These are phyloP conservation scores for Falco novaeseelandiae DNA, from an alignment of 2,797 vertebrate genomes.

Conservation along the genomic window DNA sequence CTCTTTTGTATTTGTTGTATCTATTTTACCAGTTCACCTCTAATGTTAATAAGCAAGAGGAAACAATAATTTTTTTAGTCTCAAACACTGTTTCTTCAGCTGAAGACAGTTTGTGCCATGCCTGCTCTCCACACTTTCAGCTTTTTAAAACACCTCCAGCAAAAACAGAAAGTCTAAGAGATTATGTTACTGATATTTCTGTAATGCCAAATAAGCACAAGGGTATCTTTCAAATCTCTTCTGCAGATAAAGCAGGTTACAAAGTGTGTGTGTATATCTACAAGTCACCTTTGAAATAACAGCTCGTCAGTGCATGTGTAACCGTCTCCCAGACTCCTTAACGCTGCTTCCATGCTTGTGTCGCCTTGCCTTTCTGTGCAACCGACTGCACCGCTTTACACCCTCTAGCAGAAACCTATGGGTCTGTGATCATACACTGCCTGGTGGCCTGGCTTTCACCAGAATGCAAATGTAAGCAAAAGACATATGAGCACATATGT, in stretches of 20 bases:
- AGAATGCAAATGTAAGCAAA: not conserved
- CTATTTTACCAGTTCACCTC: not conserved
- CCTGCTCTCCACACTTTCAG: not conserved
- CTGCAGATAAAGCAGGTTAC: not conserved
- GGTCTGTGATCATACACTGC: not conserved
- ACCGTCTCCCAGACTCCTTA: not conserved
- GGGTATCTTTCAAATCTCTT: not conserved
- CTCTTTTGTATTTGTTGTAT: not conserved
- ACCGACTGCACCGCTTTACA: accelerated
- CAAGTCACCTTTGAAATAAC: not conserved
- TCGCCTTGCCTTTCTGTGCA: not conserved
- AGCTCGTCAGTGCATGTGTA: accelerated
- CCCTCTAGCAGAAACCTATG: accelerated
- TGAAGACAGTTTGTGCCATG: not conserved
- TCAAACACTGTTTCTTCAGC: not conserved
- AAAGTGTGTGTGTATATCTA: not conserved
- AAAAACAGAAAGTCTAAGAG: not conserved
- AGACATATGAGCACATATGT: not conserved
- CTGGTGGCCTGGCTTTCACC: not conserved
- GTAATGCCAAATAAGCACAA: not conserved
- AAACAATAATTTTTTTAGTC: not conserved
- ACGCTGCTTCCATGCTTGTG: too few species aligned
- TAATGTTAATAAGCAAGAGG: not conserved
- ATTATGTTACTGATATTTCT: not conserved
- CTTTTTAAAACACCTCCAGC: not conserved